Evolutionary conservation across 2,888 invertebrate species (phyloP).

Genomic region (Mythimna impura): DNA sequence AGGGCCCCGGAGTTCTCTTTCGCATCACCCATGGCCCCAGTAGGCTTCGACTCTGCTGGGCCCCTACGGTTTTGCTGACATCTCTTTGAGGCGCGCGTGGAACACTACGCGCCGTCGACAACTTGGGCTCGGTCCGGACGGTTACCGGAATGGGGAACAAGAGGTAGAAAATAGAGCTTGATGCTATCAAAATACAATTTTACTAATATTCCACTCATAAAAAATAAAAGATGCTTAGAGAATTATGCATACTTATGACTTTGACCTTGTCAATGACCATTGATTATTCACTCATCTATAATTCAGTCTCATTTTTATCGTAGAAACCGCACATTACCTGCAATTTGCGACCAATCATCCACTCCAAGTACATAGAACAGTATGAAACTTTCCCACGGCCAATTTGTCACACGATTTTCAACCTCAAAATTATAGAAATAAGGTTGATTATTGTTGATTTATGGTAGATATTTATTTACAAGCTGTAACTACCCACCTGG

Average conservation of each 20-base stretch:
- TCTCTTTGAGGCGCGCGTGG: too few species aligned
- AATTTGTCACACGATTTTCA: neutral
- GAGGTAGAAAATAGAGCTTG: too few species aligned
- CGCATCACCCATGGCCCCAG: too few species aligned
- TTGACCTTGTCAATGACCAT: constrained; percentile 39
- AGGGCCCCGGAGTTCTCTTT: too few species aligned
- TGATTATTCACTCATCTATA: constrained; percentile 21
- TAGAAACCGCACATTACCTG: constrained; percentile 7
- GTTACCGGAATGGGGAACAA: too few species aligned
- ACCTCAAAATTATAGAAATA: neutral
- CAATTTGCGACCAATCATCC: constrained; percentile 32
- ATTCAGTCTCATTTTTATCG: constrained; percentile 29
- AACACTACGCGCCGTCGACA: too few species aligned
- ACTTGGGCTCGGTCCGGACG: too few species aligned
- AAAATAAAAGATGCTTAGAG: neutral
- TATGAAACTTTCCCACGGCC: constrained; percentile 22
- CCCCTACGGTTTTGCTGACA: too few species aligned
- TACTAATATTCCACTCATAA: neutral
- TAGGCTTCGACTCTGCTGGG: too few species aligned
- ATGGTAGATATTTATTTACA: neutral
- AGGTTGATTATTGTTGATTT: neutral
- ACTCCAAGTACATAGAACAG: constrained; percentile 8
- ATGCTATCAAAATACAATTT: neutral
- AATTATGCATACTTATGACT: neutral
- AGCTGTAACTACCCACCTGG: neutral